Percentiles rank a stretch among this genome's conserved stretches.
Evolutionary conservation across 2,888 invertebrate genomes (phyloP).

Genomic region (Orchestes rusci): DNA sequence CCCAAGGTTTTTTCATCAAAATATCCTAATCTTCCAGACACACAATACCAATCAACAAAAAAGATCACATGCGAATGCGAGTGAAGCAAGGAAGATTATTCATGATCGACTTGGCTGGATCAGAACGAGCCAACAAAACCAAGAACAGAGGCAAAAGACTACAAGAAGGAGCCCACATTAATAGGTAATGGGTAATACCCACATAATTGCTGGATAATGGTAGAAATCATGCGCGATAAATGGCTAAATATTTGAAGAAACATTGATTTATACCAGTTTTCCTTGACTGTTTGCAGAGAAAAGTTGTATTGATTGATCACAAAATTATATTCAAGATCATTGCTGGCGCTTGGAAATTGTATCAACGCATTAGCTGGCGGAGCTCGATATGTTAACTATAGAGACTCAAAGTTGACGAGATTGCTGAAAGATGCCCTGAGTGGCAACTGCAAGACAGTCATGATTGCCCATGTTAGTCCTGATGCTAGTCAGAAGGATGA

Average conservation of each 20-base stretch:
- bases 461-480: slow-evolving; percentile 94
- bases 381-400: slow-evolving; percentile 71
- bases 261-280: neutral
- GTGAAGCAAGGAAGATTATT: slow-evolving; percentile 73
- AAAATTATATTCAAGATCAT: slow-evolving; percentile 29
- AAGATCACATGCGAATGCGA: slow-evolving; percentile 45
- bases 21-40: slow-evolving; percentile 41
- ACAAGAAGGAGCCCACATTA: slow-evolving; percentile 93
- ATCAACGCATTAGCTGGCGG: slow-evolving; percentile 82
- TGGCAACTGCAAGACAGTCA: slow-evolving; percentile 88
- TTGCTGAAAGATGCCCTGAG: slow-evolving; percentile 79
- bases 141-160: slow-evolving; percentile 81
- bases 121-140: slow-evolving; percentile 86
- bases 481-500: slow-evolving; percentile 78
- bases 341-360: slow-evolving; percentile 73
- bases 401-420: slow-evolving; percentile 88
- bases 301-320: neutral
- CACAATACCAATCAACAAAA: slow-evolving; percentile 41
- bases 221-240: too few relatives aligned
- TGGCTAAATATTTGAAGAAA: slow-evolving; percentile 4
- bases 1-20: too few relatives aligned
- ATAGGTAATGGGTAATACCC: slow-evolving; percentile 46
- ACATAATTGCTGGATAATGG: neutral
- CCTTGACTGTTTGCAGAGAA: neutral
- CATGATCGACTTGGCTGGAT: slow-evolving; percentile 93